These are phyloP conservation scores for Dolichotis patagonum DNA, from an alignment of 2,113 vertebrate genomes.

Conservation along the genomic window DNA sequence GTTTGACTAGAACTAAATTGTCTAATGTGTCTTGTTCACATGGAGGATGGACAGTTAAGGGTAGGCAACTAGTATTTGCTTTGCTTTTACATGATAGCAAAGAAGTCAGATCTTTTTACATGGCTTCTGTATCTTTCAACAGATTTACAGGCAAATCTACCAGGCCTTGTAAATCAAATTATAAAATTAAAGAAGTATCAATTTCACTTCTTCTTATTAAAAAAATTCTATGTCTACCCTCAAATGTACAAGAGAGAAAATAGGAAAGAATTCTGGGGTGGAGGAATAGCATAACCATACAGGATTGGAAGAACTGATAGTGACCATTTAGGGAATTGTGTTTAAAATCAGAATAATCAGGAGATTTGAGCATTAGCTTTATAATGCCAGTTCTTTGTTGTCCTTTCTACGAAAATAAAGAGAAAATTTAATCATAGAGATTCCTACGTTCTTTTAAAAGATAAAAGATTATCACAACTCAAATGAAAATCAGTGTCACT, in stretches of 20 bases:
- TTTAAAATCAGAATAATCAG: neutral
- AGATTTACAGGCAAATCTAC: neutral
- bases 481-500: constrained; percentile 19
- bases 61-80: neutral
- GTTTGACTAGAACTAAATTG: neutral
- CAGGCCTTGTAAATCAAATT: neutral
- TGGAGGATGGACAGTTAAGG: neutral
- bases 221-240: neutral
- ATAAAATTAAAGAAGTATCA: neutral
- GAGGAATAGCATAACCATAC: neutral
- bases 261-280: neutral
- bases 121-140: neutral
- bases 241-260: neutral
- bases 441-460: neutral
- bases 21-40: neutral
- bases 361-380: neutral
- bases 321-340: neutral
- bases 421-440: neutral
- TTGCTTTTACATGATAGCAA: neutral
- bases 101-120: neutral
- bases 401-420: neutral
- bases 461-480: neutral
- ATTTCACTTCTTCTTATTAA: neutral
- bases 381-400: neutral
- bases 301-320: neutral